phyloP scores from a whole-genome alignment of 2,888 invertebrate genomes.

The Pharmacophagus antenor region DNA sequence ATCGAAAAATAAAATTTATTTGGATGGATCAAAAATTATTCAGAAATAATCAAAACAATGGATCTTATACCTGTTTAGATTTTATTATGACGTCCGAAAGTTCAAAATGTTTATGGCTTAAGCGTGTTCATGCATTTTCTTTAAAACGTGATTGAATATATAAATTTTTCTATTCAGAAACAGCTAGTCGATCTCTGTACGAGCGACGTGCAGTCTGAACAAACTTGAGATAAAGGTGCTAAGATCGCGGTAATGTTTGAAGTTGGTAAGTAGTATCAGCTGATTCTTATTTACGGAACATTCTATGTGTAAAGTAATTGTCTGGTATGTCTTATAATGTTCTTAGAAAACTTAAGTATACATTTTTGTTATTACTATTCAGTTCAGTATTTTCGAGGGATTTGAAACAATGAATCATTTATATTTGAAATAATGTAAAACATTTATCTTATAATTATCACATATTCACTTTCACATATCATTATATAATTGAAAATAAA shows the following conservation, averaged over 20 bases:
- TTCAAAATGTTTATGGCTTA: too few relatives aligned
- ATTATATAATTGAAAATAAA: slow-evolving; percentile 22
- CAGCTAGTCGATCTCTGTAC: neutral
- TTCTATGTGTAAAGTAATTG: neutral
- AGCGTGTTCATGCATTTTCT: too few relatives aligned
- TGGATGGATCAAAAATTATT: too few relatives aligned
- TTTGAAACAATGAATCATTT: too few relatives aligned
- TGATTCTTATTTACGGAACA: neutral
- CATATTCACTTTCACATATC: slow-evolving; percentile 5
- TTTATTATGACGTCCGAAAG: too few relatives aligned
- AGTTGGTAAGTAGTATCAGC: neutral
- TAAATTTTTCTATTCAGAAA: neutral
- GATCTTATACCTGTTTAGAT: too few relatives aligned
- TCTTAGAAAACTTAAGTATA: too few relatives aligned
- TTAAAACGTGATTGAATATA: too few relatives aligned
- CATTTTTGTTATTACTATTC: too few relatives aligned
- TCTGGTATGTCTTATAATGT: neutral
- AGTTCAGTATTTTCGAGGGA: too few relatives aligned
- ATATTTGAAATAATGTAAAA: neutral
- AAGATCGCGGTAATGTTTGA: neutral
- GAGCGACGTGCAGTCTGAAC: neutral
- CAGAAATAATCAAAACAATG: too few relatives aligned
- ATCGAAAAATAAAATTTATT: too few relatives aligned
- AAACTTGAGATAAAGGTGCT: neutral
- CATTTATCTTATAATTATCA: neutral